Base-by-base conservation (phyloP, 2,797 vertebrate genomes). In the Acanthurus leucopareius region DNA sequence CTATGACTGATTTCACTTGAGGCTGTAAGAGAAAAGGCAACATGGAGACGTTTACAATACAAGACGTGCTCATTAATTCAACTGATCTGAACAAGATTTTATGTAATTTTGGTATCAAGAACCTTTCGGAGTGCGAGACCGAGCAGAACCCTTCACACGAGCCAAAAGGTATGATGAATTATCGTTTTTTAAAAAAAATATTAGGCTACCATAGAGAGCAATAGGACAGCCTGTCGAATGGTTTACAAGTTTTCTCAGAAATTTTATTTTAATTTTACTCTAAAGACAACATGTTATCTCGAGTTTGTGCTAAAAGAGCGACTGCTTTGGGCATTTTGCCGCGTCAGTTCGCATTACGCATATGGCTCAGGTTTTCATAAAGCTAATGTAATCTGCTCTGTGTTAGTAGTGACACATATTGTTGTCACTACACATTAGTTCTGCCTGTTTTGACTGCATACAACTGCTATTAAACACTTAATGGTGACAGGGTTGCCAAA, bases 11-110 rank as follows among this genome's bases (percentile, higher is more conserved):
- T 66, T 79, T 82, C 1, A 85, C 82, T 54, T 83, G 77, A 87
- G 51, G 73, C 44, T 40, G 0, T 0, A 32, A 54, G 52, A 68
- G 53, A 80, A n/a, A 40, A 13, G 3, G 48, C 69, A 32, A 69
- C 14, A 96, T 96, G 96, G 96, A 95, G 89, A 89, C 94, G 5
- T 92, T 92, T 58, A 96, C 95, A 0, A 73, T 94, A n/a, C 88
- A 94, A 2, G 92, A 95, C 25, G 69, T 95, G 90, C 89, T 96
- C 48, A 71, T 93, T 1, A 96, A 96, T 64, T 93, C 93, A 1
- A 96, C 95, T 0, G 95, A 96, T 75, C 76, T 96, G n/a, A 95
- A 91, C 79, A 91, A 76, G 87, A 84, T 96, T 69, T 84, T 96
- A 28, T 96, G 96, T 70, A 92, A 78, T 82, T 88, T 96, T 7